A percentile compares a stretch with the other conserved stretches of the same genome.
Evolutionary conservation across 1,140 invertebrate species (phyloP).

Genomic region (Drosophila orosa): DNA sequence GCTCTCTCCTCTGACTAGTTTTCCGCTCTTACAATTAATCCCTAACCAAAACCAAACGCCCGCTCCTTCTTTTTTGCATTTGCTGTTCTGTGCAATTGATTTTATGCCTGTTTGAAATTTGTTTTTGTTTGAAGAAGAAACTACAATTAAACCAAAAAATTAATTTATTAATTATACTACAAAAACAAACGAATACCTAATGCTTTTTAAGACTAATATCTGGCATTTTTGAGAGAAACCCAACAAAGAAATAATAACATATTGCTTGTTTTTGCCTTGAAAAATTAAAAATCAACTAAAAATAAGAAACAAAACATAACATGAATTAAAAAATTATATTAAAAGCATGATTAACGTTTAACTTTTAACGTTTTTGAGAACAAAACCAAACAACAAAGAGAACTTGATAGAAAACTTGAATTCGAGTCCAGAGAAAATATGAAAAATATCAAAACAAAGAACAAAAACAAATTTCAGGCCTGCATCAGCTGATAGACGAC

Average conservation of each 20-base stretch:
- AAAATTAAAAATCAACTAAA: slow-evolving; percentile 19
- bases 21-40: slow-evolving; percentile 43
- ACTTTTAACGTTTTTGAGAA: slow-evolving; percentile 46
- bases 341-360: slow-evolving; percentile 60
- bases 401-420: slow-evolving; percentile 40
- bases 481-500: slow-evolving; percentile 52
- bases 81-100: slow-evolving; percentile 61
- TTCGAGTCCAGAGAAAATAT: slow-evolving; percentile 50
- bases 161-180: slow-evolving; percentile 62
- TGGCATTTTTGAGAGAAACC: slow-evolving; percentile 65
- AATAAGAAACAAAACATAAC: slow-evolving; percentile 32
- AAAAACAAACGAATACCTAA: slow-evolving; percentile 29
- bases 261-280: slow-evolving; percentile 74
- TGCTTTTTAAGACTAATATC: slow-evolving; percentile 55
- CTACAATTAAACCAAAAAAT: slow-evolving; percentile 43
- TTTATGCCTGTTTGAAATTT: slow-evolving; percentile 79
- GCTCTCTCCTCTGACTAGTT: slow-evolving; percentile 13
- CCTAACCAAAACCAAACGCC: slow-evolving; percentile 12
- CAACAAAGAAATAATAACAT: slow-evolving; percentile 48
- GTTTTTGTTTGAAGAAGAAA: slow-evolving; percentile 72
- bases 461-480: slow-evolving; percentile 82
- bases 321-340: slow-evolving; percentile 38
- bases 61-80: slow-evolving; percentile 23
- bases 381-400: slow-evolving; percentile 21
- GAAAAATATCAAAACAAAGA: slow-evolving; percentile 59